phyloP scores from a whole-genome alignment of 2,888 invertebrate species.

The Epistrophella euchroma region DNA sequence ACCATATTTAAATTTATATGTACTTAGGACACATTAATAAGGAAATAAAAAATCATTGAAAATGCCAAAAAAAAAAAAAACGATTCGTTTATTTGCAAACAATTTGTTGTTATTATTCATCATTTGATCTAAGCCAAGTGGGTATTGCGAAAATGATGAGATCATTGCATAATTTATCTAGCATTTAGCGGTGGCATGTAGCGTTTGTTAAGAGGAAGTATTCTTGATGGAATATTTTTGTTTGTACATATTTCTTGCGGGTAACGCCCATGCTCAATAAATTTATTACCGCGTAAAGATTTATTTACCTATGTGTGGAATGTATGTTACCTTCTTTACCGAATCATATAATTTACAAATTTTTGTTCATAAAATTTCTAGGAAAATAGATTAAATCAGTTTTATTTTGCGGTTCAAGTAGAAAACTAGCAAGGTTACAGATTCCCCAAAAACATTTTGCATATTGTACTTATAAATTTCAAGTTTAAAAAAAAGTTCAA shows the following conservation, averaged over 20 bases:
- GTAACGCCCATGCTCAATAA: too few relatives aligned
- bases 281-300: too few relatives aligned
- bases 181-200: not conserved
- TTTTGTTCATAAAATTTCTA: too few relatives aligned
- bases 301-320: too few relatives aligned
- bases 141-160: not conserved
- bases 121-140: not conserved
- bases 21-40: not conserved
- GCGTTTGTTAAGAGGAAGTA: not conserved
- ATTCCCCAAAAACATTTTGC: too few relatives aligned
- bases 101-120: slow-evolving; percentile 4
- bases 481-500: too few relatives aligned
- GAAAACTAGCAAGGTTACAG: too few relatives aligned
- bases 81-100: not conserved
- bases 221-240: not conserved
- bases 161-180: slow-evolving; percentile 22
- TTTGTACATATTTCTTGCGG: not conserved
- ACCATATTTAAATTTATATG: not conserved
- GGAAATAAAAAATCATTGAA: not conserved
- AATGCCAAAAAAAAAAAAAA: not conserved
- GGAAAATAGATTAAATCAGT: too few relatives aligned
- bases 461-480: too few relatives aligned
- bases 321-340: too few relatives aligned
- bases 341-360: too few relatives aligned
- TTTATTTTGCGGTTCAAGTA: too few relatives aligned